Evolutionary conservation across 2,888 invertebrate species (phyloP).

Genomic region (Plagodis dolabraria): DNA sequence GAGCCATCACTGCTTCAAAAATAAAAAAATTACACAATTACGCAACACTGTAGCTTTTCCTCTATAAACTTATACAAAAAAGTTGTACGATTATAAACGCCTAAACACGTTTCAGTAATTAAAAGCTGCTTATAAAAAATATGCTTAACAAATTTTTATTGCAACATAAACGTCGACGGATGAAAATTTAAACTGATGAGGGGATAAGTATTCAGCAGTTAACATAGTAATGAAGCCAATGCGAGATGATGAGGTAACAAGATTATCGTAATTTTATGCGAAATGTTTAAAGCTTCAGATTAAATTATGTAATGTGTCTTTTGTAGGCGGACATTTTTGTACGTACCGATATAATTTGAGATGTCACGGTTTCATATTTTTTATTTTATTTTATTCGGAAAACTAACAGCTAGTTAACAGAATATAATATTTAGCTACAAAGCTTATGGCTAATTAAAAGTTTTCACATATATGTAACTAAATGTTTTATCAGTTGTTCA

Average conservation of each 20-base stretch:
- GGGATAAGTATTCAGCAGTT: conserved; percentile 33
- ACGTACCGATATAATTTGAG: not conserved
- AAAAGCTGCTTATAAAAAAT: conserved; percentile 41
- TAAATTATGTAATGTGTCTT: conserved; percentile 12
- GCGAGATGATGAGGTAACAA: conserved; percentile 24
- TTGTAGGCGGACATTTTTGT: conserved; percentile 1
- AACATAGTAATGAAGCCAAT: conserved; percentile 45
- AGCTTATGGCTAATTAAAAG: no score
- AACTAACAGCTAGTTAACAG: no score
- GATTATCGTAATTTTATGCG: conserved; percentile 25
- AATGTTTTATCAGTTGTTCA: no score
- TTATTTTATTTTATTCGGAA: no score
- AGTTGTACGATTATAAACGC: no score
- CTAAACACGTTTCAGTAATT: not conserved
- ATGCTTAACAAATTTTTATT: conserved; percentile 47
- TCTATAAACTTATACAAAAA: no score
- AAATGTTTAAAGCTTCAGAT: conserved; percentile 15
- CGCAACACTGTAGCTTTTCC: no score
- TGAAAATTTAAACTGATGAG: conserved; percentile 59
- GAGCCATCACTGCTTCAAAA: no score
- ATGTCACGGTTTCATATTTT: no score
- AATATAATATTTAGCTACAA: no score
- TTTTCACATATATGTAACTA: no score
- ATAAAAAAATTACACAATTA: no score
- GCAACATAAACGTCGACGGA: conserved; percentile 53